These are phyloP conservation scores for Drosophila simulans DNA, from an alignment of 1,140 invertebrate genomes.

Conservation along the genomic window DNA sequence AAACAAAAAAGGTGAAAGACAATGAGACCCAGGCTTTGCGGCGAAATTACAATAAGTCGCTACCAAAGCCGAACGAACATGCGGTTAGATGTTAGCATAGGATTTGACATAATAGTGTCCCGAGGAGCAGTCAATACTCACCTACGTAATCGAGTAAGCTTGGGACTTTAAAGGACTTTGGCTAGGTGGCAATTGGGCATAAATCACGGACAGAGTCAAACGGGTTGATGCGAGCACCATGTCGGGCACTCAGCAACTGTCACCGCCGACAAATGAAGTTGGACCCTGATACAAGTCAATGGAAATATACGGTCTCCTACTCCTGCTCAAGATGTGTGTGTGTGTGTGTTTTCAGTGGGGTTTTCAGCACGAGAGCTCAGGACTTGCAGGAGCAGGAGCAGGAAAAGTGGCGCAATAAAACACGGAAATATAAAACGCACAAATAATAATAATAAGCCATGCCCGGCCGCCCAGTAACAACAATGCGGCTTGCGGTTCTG, in stretches of 20 bases:
- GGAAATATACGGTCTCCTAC: conserved; percentile 38
- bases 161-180: conserved; percentile 52
- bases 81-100: conserved; percentile 57
- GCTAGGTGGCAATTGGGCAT: conserved; percentile 46
- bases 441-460: conserved; percentile 81
- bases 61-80: conserved; percentile 48
- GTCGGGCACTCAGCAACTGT: conserved; percentile 63
- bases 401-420: conserved; percentile 79
- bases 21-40: neutral
- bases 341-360: conserved; percentile 9
- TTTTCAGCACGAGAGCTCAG: neutral
- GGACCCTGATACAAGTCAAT: conserved; percentile 61
- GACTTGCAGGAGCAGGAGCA: conserved; percentile 12
- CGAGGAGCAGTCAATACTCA: conserved; percentile 30
- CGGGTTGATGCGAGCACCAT: conserved; percentile 22
- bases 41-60: conserved; percentile 16
- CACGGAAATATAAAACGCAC: conserved; percentile 82
- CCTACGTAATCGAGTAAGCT: conserved; percentile 48
- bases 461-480: conserved; percentile 42
- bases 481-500: conserved; percentile 49
- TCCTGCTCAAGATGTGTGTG: neutral
- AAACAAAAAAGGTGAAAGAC: conserved; percentile 11
- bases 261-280: conserved; percentile 71
- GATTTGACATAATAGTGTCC: conserved; percentile 11
- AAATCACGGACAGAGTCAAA: conserved; percentile 52